A percentile compares a stretch with the other conserved stretches of the same genome.
Evolutionary conservation across 2,888 invertebrate genomes (phyloP).

Genomic region (Xylota sylvarum): DNA sequence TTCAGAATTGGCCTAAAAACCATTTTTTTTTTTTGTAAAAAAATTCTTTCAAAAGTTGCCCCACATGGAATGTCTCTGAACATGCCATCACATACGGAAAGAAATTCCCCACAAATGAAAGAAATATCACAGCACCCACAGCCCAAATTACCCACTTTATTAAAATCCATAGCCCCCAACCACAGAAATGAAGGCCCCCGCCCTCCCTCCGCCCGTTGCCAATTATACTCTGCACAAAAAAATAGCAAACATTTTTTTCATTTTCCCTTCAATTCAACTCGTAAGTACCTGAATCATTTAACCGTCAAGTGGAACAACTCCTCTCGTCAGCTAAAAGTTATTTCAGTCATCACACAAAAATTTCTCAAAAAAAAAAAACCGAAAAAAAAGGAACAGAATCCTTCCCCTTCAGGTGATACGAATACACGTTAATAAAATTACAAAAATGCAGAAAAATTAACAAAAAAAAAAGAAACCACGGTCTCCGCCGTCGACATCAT

Average conservation of each 20-base stretch:
- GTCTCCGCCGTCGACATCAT: slow-evolving; percentile 68
- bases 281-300: slow-evolving; percentile 71
- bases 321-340: slow-evolving; percentile 62
- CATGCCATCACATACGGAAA: background rate
- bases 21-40: too few relatives aligned
- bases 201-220: background rate
- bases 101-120: background rate
- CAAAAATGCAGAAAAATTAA: slow-evolving; percentile 34
- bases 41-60: too few relatives aligned
- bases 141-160: background rate
- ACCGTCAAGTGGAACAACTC: slow-evolving; percentile 73
- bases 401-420: slow-evolving; percentile 68
- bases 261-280: slow-evolving; percentile 65
- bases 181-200: background rate
- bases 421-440: slow-evolving; percentile 69
- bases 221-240: background rate
- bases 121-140: background rate
- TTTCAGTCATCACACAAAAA: slow-evolving; percentile 41
- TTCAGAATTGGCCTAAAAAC: too few relatives aligned
- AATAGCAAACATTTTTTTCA: background rate
- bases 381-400: background rate
- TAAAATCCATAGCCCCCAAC: background rate
- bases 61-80: background rate
- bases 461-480: slow-evolving; percentile 31
- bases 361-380: slow-evolving; percentile 22